Base-by-base conservation (phyloP, 1,140 invertebrate genomes). In the Bombus waltoni region DNA sequence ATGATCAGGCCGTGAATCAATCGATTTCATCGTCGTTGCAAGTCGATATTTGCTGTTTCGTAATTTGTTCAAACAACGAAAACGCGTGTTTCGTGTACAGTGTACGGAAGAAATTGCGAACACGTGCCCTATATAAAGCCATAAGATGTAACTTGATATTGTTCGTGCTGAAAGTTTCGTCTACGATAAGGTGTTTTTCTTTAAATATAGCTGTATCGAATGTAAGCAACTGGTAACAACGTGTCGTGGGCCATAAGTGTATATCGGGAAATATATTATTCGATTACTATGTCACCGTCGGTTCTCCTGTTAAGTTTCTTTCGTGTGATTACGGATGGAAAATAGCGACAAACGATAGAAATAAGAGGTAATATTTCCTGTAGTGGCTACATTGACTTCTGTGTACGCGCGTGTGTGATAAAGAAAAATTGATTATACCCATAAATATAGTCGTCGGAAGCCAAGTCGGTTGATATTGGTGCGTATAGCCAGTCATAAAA, bases 391-490 rank as follows among this genome's bases (percentile, higher is more conserved):
- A 47, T 72, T 53, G 65, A 42, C 44, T 68, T 47, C 18, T 79
- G 0, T 8, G 11, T 32, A 32, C 3, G 6, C 8, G 47, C 47
- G 5, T 22, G 47, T 53, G 18, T 53, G 47, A 53, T 53, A 18
- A 57, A 18, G 25, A 18, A 68, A 83, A 87, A 32, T 78, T 73
- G 53, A 79, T 87, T 75, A 66, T 47, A 40, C 15, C 47, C 47
- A 53, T 22, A 53, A 22, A 53, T 53, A 53, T 22, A 47, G 15
- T 78, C 40, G n/a, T 79, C 6, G 47, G n/a, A n/a, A 72, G 38
- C 28, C 38, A 40, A 76, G 22, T 53, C 47, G 1, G 18, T 53
- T 53, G 6, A 53, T 22, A 22, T 22, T 53, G 18, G 22, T 53
- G 6, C 47, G 2, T 18, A 22, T 53, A 53, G 6, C 18, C 47